phyloP scores from a whole-genome alignment of 2,888 invertebrate species.

The Xestia c-nigrum region DNA sequence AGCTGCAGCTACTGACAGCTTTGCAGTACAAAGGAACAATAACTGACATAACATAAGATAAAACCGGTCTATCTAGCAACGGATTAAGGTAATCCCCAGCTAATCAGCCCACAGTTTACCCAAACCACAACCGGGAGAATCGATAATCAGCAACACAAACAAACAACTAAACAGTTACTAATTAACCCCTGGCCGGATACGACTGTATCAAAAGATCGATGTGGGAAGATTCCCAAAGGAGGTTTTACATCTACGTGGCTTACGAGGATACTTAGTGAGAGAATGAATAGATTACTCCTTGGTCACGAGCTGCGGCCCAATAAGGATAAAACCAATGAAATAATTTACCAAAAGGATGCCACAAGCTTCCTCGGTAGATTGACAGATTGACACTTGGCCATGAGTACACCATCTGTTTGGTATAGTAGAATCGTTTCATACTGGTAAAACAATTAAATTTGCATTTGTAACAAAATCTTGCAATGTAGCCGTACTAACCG shows the following conservation, averaged over 20 bases:
- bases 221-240: slow-evolving; percentile 1
- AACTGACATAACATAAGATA: slow-evolving; percentile 13
- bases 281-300: neutral
- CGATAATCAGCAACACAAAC: slow-evolving; percentile 47
- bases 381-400: neutral
- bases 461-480: no score
- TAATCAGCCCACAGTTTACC: slow-evolving; percentile 22
- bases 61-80: slow-evolving; percentile 3
- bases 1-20: neutral
- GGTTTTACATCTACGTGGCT: neutral
- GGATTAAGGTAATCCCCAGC: slow-evolving; percentile 30
- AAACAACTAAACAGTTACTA: slow-evolving; percentile 46
- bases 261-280: no score
- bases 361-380: neutral
- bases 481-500: no score
- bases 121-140: slow-evolving; percentile 9
- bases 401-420: neutral
- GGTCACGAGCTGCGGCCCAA: neutral
- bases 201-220: slow-evolving; percentile 16
- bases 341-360: neutral
- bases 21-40: neutral
- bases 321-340: neutral
- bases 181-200: slow-evolving; percentile 23
- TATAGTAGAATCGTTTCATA: neutral
- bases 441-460: no score